These are phyloP conservation scores for Dryas iulia DNA, from an alignment of 1,140 invertebrate genomes.

Conservation along the genomic window DNA sequence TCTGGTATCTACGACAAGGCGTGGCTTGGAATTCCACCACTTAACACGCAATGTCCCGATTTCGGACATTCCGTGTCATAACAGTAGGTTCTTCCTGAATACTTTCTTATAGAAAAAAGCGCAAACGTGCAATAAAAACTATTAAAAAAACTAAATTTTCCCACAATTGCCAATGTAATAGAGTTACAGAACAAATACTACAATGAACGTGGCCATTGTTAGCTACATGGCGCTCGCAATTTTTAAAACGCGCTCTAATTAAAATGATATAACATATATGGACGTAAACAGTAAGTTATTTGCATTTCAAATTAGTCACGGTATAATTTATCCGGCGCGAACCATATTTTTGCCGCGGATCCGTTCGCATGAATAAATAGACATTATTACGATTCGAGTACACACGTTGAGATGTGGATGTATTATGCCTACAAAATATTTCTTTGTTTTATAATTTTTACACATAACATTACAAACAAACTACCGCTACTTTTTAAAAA, in stretches of 20 bases:
- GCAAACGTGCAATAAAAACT: too few relatives aligned
- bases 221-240: not conserved
- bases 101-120: too few relatives aligned
- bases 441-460: too few relatives aligned
- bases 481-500: too few relatives aligned
- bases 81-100: too few relatives aligned
- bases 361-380: not conserved
- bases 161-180: too few relatives aligned
- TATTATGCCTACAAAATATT: not conserved
- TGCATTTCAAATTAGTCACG: not conserved
- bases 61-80: too few relatives aligned
- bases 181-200: not conserved
- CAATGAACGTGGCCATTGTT: not conserved
- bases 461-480: too few relatives aligned
- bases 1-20: too few relatives aligned
- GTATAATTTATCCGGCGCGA: not conserved
- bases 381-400: not conserved
- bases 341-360: not conserved
- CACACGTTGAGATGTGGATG: not conserved
- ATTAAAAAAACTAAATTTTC: too few relatives aligned
- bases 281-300: conserved; percentile 2
- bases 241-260: conserved; percentile 2
- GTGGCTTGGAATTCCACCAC: too few relatives aligned
- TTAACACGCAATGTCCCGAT: not conserved
- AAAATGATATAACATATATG: not conserved